phyloP scores from a whole-genome alignment of 2,113 vertebrate species.

The Xyliphius kryptos region DNA sequence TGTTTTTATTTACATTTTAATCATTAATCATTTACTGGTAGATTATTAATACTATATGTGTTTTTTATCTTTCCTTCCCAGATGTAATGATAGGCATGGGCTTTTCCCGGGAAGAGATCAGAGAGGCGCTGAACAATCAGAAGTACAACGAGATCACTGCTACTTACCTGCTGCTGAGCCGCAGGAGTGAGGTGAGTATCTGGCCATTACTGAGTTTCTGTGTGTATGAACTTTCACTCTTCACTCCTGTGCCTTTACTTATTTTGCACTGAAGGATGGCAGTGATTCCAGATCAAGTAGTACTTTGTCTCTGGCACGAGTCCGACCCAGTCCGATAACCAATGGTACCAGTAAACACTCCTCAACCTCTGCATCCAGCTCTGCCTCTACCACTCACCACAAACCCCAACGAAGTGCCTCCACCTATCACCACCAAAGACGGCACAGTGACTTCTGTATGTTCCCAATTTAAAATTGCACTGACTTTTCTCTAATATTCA shows the following conservation, averaged over 20 bases:
- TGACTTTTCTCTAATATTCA: too few species aligned
- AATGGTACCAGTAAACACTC: constrained; percentile 80
- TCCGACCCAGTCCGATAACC: constrained; percentile 78
- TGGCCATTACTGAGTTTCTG: too few species aligned
- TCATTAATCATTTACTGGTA: too few species aligned
- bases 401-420: constrained; percentile 80
- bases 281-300: constrained; percentile 70
- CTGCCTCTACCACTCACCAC: constrained; percentile 70
- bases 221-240: too few species aligned
- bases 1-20: too few species aligned
- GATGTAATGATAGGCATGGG: constrained; percentile 94
- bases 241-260: too few species aligned
- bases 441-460: constrained; percentile 93
- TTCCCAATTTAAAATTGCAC: constrained; percentile 17
- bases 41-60: too few species aligned
- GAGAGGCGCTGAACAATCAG: constrained; percentile 79
- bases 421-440: constrained; percentile 85
- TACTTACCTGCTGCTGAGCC: constrained; percentile 87
- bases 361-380: constrained; percentile 61
- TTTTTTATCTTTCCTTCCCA: too few species aligned
- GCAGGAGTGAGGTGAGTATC: constrained; percentile 75
- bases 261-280: too few species aligned
- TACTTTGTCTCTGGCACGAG: constrained; percentile 78
- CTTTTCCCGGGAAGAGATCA: constrained; percentile 85
- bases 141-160: constrained; percentile 92